Evolutionary conservation across 2,113 vertebrate species (phyloP).

Genomic region (Coracopsis vasa): DNA sequence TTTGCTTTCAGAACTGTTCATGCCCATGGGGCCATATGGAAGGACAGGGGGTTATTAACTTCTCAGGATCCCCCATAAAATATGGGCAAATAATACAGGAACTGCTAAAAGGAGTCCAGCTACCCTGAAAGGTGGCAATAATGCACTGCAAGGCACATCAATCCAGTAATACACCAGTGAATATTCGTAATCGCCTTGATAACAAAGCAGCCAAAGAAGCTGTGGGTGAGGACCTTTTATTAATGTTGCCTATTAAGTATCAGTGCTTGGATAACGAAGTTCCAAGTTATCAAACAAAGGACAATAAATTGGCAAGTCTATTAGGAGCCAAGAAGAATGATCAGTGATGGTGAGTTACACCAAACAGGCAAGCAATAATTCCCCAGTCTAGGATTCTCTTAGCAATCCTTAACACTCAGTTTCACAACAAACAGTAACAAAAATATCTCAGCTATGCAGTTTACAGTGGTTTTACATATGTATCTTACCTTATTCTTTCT

Average conservation of each 20-base stretch:
- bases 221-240: background rate
- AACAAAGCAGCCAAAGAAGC: background rate
- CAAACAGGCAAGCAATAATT: background rate
- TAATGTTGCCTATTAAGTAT: background rate
- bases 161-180: background rate
- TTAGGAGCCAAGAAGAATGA: background rate
- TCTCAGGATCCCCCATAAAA: background rate
- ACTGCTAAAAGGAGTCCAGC: background rate
- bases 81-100: background rate
- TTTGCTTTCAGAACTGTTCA: background rate
- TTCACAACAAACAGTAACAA: background rate
- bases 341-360: background rate
- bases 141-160: background rate
- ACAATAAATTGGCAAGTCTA: background rate
- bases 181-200: background rate
- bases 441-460: background rate
- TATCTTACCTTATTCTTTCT: background rate
- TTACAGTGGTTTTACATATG: background rate
- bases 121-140: background rate
- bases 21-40: background rate
- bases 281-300: background rate
- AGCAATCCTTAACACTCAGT: background rate
- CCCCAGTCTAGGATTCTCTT: background rate
- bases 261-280: background rate
- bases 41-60: background rate